Conservation (phyloP, 2,113 vertebrate species). For the rabbit (Oryctolagus cuniculus) region DNA sequence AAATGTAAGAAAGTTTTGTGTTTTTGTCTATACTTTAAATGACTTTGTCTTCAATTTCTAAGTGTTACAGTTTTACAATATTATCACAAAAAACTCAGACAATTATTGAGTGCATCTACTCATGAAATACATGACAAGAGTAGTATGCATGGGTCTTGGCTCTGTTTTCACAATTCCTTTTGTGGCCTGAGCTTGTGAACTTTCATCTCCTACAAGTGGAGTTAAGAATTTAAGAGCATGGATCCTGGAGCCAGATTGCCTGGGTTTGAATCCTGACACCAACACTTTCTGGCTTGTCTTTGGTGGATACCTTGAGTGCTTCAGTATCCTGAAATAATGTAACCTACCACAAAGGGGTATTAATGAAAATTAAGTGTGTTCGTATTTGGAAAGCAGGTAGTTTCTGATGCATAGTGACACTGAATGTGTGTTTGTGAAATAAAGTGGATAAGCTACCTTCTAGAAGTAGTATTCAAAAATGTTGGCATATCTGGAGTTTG, state of each 20-base stretch:
- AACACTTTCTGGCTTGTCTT: not conserved
- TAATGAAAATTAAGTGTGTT: not conserved
- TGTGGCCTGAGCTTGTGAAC: slow-evolving; percentile 2
- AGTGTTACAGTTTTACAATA: not conserved
- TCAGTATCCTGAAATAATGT: not conserved
- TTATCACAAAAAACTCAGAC: not conserved
- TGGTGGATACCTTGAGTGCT: not conserved
- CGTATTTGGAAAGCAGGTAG: not conserved
- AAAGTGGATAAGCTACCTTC: not conserved
- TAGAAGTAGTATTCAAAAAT: not conserved
- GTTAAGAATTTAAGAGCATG: not conserved
- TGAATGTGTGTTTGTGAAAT: not conserved
- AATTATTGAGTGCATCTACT: slow-evolving; percentile 4
- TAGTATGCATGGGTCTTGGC: not conserved
- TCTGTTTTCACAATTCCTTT: not conserved
- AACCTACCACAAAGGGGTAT: not conserved
- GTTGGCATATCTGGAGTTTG: not conserved
- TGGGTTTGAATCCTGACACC: not conserved
- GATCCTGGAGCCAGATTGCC: not conserved
- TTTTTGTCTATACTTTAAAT: slow-evolving; percentile 34
- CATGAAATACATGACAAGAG: not conserved
- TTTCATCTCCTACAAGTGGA: not conserved
- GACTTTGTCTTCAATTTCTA: slow-evolving; percentile 39
- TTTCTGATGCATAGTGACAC: not conserved
- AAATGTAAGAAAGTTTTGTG: slow-evolving; percentile 14